These are phyloP conservation scores for Erinaceus europaeus DNA, from an alignment of 2,113 vertebrate species.

Conservation along the genomic window DNA sequence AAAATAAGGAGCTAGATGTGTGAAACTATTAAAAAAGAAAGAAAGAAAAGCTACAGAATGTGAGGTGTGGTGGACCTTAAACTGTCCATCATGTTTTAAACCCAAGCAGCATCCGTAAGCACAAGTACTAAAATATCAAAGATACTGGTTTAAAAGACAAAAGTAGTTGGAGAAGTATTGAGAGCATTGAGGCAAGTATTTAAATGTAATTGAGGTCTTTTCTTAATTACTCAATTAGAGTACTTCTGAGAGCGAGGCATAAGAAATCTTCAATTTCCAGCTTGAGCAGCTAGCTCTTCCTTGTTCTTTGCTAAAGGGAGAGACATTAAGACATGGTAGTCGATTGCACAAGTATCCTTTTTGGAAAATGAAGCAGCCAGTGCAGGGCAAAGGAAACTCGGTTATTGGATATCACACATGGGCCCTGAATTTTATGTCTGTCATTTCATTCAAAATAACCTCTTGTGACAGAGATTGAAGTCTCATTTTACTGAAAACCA, in stretches of 20 bases:
- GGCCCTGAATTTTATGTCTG: background rate
- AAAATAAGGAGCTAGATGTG: background rate
- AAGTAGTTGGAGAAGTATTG: slow-evolving; percentile 46
- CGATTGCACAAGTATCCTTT: slow-evolving; percentile 1
- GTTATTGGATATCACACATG: background rate
- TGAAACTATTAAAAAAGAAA: background rate
- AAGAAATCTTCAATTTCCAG: slow-evolving; percentile 38
- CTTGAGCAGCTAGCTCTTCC: background rate
- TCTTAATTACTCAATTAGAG: slow-evolving; percentile 61
- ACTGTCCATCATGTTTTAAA: slow-evolving; percentile 6
- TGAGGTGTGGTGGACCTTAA: background rate
- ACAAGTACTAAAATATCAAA: slow-evolving; percentile 27
- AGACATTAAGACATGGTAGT: slow-evolving; percentile 11
- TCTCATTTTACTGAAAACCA: slow-evolving; percentile 35
- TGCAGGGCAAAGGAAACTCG: background rate
- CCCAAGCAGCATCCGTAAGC: background rate
- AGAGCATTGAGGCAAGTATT: slow-evolving; percentile 44
- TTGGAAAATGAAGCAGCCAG: slow-evolving; percentile 1
- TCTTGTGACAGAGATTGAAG: background rate
- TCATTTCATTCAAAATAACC: background rate
- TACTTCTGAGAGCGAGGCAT: background rate
- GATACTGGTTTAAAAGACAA: slow-evolving; percentile 45
- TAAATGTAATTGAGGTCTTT: slow-evolving; percentile 61
- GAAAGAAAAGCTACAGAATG: background rate
- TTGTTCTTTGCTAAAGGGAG: slow-evolving; percentile 25